phyloP scores from a whole-genome alignment of 1,140 invertebrate species.

The Delia radicum region DNA sequence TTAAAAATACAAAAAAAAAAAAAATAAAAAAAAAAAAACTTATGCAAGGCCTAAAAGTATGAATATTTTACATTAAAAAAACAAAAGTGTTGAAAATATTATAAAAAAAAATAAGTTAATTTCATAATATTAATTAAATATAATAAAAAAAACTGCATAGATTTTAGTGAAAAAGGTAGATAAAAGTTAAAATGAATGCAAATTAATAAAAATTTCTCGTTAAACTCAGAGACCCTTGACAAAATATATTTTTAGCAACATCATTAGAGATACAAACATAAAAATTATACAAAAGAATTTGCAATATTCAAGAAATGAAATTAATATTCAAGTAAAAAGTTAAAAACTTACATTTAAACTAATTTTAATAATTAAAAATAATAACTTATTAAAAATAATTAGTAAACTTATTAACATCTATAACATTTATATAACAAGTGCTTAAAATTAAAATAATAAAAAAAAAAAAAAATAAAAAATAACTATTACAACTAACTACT shows the following conservation, averaged over 20 bases:
- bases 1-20: background rate
- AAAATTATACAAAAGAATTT: background rate
- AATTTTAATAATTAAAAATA: background rate
- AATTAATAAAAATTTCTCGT: background rate
- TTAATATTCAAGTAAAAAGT: background rate
- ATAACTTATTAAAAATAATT: background rate
- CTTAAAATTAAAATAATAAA: background rate
- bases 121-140: background rate
- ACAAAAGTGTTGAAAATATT: background rate
- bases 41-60: constrained; percentile 11
- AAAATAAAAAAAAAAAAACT: background rate
- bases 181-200: background rate
- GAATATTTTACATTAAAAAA: background rate
- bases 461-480: background rate
- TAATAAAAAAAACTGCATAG: background rate
- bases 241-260: background rate
- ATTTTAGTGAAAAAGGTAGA: background rate
- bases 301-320: background rate
- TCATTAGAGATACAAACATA: background rate
- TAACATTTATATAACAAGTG: background rate
- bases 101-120: background rate
- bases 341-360: background rate
- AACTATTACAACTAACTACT: background rate
- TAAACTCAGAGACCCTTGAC: background rate
- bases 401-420: background rate